Percentiles rank a stretch among this genome's conserved stretches.
phyloP scores from a whole-genome alignment of 2,113 vertebrate genomes.

The Scytalopus superciliaris region DNA sequence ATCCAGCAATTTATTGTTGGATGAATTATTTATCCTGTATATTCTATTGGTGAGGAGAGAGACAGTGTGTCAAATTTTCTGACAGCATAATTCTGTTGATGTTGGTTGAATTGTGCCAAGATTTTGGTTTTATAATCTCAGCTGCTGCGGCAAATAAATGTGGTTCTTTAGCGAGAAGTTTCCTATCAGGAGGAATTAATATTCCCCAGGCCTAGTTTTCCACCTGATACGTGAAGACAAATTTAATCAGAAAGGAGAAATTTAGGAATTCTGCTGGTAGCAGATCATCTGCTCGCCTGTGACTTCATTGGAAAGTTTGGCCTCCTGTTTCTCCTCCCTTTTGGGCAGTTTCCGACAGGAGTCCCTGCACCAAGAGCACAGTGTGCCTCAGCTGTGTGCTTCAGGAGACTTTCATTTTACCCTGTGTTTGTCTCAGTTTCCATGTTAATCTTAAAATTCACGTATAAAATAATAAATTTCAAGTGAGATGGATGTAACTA shows the following conservation, averaged over 20 bases:
- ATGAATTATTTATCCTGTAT: not conserved
- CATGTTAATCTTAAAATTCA: not conserved
- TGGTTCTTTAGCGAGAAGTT: slow-evolving; percentile 22
- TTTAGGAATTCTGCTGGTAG: slow-evolving; percentile 4
- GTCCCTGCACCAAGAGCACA: not conserved
- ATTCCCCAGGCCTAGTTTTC: slow-evolving; percentile 46
- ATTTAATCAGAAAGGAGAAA: slow-evolving; percentile 48
- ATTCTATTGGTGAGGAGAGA: not conserved
- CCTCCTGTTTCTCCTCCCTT: not conserved
- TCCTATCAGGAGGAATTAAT: slow-evolving; percentile 34
- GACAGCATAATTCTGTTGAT: not conserved
- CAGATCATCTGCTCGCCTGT: not conserved
- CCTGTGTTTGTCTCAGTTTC: not conserved
- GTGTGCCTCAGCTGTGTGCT: not conserved
- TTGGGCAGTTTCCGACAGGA: not conserved
- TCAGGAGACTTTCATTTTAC: not conserved
- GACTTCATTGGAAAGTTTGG: not conserved
- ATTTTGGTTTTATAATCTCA: not conserved
- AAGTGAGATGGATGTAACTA: not conserved
- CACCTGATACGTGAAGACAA: slow-evolving; percentile 36
- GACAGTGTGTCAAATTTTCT: not conserved
- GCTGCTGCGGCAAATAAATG: not conserved
- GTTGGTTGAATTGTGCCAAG: not conserved
- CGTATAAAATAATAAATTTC: not conserved
- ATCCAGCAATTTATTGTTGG: not conserved